Evolutionary conservation across 1,140 invertebrate genomes (phyloP).

Genomic region (Bombus sibiricus): DNA sequence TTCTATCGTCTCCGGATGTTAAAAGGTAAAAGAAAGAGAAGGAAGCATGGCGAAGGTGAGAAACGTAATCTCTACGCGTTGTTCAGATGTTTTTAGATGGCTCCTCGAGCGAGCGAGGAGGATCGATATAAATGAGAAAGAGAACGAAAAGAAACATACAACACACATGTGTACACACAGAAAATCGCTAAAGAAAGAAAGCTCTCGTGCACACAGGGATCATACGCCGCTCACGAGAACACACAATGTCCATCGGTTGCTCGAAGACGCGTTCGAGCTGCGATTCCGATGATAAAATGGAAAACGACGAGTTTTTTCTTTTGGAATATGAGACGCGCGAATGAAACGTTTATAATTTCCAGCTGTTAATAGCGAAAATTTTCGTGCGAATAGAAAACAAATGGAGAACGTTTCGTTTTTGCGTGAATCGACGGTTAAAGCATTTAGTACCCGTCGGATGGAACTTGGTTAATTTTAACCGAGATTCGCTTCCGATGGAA

Average conservation of each 20-base stretch:
- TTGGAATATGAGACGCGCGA: background rate
- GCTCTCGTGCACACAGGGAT: background rate
- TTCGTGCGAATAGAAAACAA: background rate
- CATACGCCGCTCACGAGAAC: slow-evolving; percentile 3
- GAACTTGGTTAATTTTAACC: background rate
- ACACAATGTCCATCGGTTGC: slow-evolving; percentile 27
- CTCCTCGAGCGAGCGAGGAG: slow-evolving; percentile 16
- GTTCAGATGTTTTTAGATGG: background rate
- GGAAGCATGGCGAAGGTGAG: background rate
- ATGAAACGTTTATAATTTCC: background rate
- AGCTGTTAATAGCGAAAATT: slow-evolving; percentile 4
- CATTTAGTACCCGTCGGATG: background rate
- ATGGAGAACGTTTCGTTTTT: background rate
- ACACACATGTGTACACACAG: background rate
- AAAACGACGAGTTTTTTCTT: background rate
- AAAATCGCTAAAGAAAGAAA: background rate
- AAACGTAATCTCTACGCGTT: background rate
- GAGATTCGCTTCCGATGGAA: background rate
- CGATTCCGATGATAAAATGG: slow-evolving; percentile 5
- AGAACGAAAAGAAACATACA: background rate
- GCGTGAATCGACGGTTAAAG: background rate
- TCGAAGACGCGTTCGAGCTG: slow-evolving; percentile 28
- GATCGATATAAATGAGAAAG: background rate
- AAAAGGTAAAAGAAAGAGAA: background rate
- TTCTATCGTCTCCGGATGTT: slow-evolving; percentile 28